phyloP scores from a whole-genome alignment of 2,113 vertebrate genomes.

The Eptesicus fuscus region DNA sequence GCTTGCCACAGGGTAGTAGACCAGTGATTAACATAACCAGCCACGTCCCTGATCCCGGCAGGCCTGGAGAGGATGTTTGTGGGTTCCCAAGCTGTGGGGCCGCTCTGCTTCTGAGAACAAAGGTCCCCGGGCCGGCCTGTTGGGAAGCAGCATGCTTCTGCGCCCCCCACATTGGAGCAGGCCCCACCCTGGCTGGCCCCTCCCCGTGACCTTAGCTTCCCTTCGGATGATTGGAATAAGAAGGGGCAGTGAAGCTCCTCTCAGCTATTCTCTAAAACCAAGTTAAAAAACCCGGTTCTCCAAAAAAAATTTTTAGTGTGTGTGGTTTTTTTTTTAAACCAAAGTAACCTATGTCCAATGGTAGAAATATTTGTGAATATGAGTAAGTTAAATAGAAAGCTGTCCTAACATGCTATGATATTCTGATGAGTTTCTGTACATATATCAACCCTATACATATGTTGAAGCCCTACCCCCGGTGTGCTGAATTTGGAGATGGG shows the following conservation, averaged over 20 bases:
- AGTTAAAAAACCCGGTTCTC: not conserved
- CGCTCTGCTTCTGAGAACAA: not conserved
- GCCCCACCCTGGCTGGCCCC: too few relatives aligned
- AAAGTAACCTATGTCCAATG: not conserved
- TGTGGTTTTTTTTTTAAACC: not conserved
- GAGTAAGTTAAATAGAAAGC: not conserved
- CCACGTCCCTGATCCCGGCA: not conserved
- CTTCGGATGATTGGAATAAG: not conserved
- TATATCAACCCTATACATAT: not conserved
- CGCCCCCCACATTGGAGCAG: accelerated
- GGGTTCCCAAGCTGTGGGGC: not conserved
- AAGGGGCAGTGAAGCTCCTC: not conserved
- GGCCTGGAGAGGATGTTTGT: not conserved
- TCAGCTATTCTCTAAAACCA: not conserved
- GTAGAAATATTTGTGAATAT: not conserved
- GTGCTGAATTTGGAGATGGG: not conserved
- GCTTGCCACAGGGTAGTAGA: not conserved
- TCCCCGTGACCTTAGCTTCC: not conserved
- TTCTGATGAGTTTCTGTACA: not conserved
- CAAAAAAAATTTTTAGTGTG: not conserved
- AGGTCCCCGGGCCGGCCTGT: not conserved
- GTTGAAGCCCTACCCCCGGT: not conserved
- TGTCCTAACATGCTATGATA: not conserved
- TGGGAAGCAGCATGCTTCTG: not conserved
- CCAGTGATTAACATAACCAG: not conserved